Evolutionary conservation across 2,113 vertebrate species (phyloP).

Genomic region (Cinclus cinclus): DNA sequence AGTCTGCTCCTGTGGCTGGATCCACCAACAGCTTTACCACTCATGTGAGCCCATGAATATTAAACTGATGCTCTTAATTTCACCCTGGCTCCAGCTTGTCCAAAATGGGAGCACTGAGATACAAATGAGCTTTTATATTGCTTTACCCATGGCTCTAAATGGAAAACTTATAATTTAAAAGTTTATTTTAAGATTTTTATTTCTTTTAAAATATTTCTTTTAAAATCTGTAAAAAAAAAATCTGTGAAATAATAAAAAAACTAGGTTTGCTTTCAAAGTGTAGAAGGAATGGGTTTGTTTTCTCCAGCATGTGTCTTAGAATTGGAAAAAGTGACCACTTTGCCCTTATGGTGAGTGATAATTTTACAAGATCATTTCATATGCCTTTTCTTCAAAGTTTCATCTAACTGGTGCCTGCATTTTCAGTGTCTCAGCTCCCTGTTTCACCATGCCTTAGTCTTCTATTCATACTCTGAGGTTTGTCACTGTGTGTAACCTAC

Average conservation of each 20-base stretch:
- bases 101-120: neutral
- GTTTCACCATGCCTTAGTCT: neutral
- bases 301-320: neutral
- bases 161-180: neutral
- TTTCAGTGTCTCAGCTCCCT: neutral
- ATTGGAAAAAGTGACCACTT: neutral
- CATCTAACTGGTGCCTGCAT: neutral
- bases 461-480: neutral
- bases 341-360: neutral
- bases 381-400: neutral
- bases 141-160: neutral
- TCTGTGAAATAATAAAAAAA: neutral
- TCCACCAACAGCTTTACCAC: neutral
- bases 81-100: neutral
- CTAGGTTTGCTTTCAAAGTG: neutral
- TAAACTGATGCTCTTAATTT: neutral
- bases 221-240: neutral
- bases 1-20: neutral
- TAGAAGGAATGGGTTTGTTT: neutral
- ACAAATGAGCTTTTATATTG: neutral
- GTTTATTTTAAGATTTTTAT: neutral
- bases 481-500: neutral
- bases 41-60: rapidly evolving
- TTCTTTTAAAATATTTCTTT: neutral
- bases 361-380: neutral